Base-by-base conservation (phyloP, 1,140 invertebrate genomes). In the Frieseomelitta varia region DNA sequence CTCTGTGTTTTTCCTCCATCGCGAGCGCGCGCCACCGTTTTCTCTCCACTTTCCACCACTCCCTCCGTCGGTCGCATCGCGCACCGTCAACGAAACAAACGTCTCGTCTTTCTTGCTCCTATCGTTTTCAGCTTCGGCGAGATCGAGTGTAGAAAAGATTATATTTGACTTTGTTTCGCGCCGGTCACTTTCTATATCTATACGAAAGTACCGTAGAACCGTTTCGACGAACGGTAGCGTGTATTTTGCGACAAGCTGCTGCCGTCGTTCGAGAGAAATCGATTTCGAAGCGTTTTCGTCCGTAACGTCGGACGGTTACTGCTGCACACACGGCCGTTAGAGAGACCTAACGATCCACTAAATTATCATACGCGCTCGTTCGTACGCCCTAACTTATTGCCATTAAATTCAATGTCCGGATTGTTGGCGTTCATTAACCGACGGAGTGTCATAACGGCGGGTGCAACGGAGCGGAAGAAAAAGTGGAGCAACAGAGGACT, bases 331-430 rank as follows among this genome's bases (percentile, higher is more conserved):
- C 34, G 55, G n/a, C 34, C 55, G 12, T 73, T 71, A 51, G 55
- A 63, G 75, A 88, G 88, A 88, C 82, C 53, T 80, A 88, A 86
- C 87, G 81, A 84, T 69, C 76, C 77, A 81, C 30, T 86, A 86
- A 89, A 89, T 84, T 86, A 88, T 86, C 78, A 67, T 58, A 56
- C 74, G 39, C 19, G 78, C 19, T 75, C 55, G 51, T 58, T 80
- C 67, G 58, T 47, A 47, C 39, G 39, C 39, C 74, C 83, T 71
- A 85, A 67, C 58, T 53, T 67, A 39, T 30, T 56, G 24, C 51
- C 51, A 74, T 88, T 89, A 86, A 83, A 72, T 77, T 27, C 73
- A 27, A 61, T 79, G 51, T 56, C 58, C 30, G 81, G 76, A 74
- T 79, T 74, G 84, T 89, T 85, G 83, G 81, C 76, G 73, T 21